Percentiles rank a stretch among this genome's conserved stretches.
phyloP scores from a whole-genome alignment of 2,797 vertebrate species.

The Pseudotriccus pelzelni region DNA sequence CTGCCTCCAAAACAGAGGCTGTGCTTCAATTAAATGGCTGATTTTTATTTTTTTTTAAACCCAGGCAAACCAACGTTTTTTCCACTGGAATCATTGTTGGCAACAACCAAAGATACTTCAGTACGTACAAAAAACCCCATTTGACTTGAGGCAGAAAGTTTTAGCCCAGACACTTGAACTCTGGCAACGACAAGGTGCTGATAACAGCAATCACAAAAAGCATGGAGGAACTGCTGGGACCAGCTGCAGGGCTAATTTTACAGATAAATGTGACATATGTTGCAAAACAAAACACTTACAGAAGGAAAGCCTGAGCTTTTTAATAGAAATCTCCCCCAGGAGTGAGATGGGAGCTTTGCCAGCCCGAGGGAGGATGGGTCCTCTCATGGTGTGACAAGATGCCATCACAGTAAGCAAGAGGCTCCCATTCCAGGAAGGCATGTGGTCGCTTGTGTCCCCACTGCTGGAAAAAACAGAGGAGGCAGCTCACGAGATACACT shows the following conservation, averaged over 20 bases:
- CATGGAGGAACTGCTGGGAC: not conserved
- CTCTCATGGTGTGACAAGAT: not conserved
- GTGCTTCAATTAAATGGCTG: not conserved
- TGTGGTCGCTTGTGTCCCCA: not conserved
- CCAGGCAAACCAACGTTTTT: not conserved
- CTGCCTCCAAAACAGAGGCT: not conserved
- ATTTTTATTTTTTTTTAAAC: not conserved
- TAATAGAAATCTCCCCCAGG: not conserved
- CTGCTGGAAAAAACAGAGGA: not conserved
- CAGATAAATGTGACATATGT: not conserved
- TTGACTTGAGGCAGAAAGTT: not conserved
- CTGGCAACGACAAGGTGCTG: rapidly evolving
- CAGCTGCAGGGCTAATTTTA: not conserved
- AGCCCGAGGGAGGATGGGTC: not conserved
- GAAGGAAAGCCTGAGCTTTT: not conserved
- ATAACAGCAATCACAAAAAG: not conserved
- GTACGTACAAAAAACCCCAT: not conserved
- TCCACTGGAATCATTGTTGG: not conserved
- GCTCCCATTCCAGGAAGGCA: not conserved
- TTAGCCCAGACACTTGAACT: not conserved
- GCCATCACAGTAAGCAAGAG: not conserved
- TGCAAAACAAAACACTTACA: not conserved
- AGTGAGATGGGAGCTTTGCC: not conserved
- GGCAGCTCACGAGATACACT: rapidly evolving
- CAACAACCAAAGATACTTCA: not conserved